Conservation (phyloP, 1,140 invertebrate species). For the Temnothorax curvispinosus region DNA sequence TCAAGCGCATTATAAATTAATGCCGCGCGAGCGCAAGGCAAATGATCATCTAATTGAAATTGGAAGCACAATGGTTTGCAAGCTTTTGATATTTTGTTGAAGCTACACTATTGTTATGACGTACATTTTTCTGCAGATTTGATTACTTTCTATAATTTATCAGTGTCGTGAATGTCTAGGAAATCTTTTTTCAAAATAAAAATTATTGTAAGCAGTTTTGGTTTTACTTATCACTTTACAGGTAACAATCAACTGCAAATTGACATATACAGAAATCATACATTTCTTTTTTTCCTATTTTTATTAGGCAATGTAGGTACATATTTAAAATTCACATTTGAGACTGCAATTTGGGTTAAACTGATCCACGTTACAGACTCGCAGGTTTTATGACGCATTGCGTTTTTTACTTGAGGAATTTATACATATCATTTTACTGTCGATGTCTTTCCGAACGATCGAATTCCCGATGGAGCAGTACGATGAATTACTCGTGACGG, state of each 20-base stretch:
- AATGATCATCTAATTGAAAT: too few species aligned
- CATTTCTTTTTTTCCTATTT: background rate
- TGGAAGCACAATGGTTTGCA: too few species aligned
- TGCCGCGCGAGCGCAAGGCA: background rate
- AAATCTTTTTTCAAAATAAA: too few species aligned
- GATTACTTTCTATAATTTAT: background rate
- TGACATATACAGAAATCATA: background rate
- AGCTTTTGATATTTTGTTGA: too few species aligned
- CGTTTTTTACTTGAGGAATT: background rate
- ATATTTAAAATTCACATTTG: background rate
- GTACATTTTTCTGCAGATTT: background rate
- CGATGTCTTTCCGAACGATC: conserved; percentile 9
- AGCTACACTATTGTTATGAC: too few species aligned
- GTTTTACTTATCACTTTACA: background rate
- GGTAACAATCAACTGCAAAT: background rate
- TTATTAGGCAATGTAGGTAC: background rate
- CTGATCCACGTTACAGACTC: background rate
- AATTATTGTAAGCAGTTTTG: too few species aligned
- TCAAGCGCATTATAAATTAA: conserved; percentile 36
- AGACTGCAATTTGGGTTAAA: background rate
- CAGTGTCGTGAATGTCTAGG: too few species aligned
- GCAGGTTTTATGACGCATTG: background rate
- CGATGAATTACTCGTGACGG: too few species aligned
- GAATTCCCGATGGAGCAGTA: background rate
- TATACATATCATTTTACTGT: background rate